A percentile compares a stretch with the other conserved stretches of the same genome.
Conservation (phyloP, 2,113 vertebrate species). For the Spermophilus dauricus region DNA sequence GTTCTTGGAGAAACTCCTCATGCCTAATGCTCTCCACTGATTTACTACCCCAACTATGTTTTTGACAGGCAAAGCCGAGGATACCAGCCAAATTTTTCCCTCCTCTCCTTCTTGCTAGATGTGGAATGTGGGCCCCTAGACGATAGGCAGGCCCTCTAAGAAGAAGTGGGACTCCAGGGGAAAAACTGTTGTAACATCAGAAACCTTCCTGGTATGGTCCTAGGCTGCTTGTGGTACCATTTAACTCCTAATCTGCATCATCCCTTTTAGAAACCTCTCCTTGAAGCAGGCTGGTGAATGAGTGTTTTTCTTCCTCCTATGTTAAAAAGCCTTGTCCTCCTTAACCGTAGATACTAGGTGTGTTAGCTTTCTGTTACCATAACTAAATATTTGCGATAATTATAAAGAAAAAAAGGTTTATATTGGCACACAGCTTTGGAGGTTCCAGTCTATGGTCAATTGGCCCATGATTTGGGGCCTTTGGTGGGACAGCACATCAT, state of each 20-base stretch:
- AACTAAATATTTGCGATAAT: not conserved
- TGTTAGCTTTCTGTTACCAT: not conserved
- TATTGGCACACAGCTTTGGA: not conserved
- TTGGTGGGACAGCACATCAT: not conserved
- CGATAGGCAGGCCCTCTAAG: not conserved
- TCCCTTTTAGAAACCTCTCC: not conserved
- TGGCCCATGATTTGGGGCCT: not conserved
- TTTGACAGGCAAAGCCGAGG: not conserved
- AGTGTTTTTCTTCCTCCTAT: not conserved
- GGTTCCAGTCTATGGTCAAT: no score
- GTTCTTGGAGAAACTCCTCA: not conserved
- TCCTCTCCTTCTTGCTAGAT: not conserved
- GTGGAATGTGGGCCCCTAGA: not conserved
- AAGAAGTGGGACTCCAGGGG: not conserved
- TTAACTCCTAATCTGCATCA: not conserved
- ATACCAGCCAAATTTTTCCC: not conserved
- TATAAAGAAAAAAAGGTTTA: not conserved
- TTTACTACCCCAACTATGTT: not conserved
- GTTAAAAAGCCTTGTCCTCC: not conserved
- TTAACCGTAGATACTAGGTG: not conserved
- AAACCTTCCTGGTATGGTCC: not conserved
- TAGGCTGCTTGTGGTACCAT: not conserved
- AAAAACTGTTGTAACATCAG: accelerated
- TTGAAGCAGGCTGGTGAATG: not conserved
- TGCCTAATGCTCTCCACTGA: not conserved